Evolutionary conservation across 2,797 vertebrate species (phyloP).

Genomic region (Acridotheres tristis): DNA sequence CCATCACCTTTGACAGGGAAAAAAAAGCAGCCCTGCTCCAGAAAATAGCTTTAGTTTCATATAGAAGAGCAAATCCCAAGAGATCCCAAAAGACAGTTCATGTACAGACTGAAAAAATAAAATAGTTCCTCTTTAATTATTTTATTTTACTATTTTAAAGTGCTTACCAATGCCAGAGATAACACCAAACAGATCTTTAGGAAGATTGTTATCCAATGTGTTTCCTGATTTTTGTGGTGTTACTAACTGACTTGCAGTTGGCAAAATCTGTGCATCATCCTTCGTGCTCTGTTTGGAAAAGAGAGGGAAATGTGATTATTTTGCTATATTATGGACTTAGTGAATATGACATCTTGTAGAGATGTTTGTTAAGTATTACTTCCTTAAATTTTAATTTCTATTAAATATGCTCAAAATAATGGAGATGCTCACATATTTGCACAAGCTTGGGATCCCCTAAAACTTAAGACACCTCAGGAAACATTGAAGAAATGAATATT

Average conservation of each 20-base stretch:
- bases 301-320: background rate
- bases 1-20: background rate
- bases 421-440: background rate
- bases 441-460: background rate
- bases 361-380: background rate
- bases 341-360: background rate
- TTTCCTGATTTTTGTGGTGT: constrained; percentile 88
- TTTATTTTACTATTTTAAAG: background rate
- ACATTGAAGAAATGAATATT: background rate
- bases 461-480: background rate
- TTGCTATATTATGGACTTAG: background rate
- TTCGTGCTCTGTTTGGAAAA: constrained; percentile 79
- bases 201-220: constrained; percentile 87
- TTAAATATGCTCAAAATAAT: background rate
- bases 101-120: background rate
- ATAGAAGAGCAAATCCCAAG: background rate
- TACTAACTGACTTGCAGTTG: constrained; percentile 76
- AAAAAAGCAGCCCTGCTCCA: background rate
- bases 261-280: constrained; percentile 81
- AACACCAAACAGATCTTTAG: constrained; percentile 94
- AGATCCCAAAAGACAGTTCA: background rate
- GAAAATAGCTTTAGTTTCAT: background rate
- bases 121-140: background rate
- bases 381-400: background rate
- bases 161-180: constrained; percentile 93